These are phyloP conservation scores for Chrysochloris asiatica DNA, from an alignment of 2,113 vertebrate genomes.

Conservation along the genomic window DNA sequence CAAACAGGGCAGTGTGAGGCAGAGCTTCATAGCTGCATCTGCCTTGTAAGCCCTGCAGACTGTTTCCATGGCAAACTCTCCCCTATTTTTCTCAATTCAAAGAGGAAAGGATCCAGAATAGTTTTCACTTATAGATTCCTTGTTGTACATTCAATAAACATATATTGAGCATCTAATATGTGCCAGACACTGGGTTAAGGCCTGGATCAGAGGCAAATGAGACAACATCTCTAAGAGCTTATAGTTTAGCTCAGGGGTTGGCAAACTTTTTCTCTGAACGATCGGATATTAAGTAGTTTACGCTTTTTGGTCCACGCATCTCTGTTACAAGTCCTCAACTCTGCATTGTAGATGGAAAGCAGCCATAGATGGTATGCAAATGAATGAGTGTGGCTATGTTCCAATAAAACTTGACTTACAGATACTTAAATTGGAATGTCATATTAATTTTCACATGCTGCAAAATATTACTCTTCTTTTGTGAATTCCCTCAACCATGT, in stretches of 20 bases:
- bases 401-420: background rate
- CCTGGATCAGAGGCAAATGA: too few species aligned
- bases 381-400: background rate
- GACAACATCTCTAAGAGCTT: too few species aligned
- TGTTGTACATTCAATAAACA: too few species aligned
- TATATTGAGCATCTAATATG: too few species aligned
- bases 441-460: background rate
- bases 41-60: too few species aligned
- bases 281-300: background rate
- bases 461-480: background rate
- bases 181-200: too few species aligned
- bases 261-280: background rate
- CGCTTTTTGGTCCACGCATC: background rate
- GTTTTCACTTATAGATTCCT: too few species aligned
- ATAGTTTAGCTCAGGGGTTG: background rate
- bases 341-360: background rate
- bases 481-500: background rate
- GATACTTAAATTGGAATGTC: background rate
- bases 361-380: background rate
- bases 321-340: background rate
- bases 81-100: too few species aligned
- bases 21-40: background rate
- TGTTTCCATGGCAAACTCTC: too few species aligned
- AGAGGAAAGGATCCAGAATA: too few species aligned
- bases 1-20: background rate